phyloP scores from a whole-genome alignment of 2,797 vertebrate species.

The Clarias fuscus region DNA sequence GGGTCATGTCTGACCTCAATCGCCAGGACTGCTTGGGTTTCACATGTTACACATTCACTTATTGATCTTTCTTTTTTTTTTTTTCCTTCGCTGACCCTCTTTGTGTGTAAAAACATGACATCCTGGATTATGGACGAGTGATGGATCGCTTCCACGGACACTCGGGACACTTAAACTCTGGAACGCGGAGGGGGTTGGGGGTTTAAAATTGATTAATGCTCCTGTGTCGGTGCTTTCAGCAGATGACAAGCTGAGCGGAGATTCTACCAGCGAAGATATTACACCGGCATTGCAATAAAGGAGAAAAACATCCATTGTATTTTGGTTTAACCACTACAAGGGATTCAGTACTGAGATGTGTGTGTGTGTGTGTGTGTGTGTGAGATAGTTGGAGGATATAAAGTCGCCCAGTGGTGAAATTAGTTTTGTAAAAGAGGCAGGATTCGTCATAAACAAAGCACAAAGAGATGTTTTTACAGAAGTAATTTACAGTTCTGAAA shows the following conservation, averaged over 20 bases:
- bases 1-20: neutral
- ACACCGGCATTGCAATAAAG: neutral
- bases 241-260: neutral
- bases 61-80: conserved; percentile 3
- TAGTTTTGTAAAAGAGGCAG: neutral
- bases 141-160: conserved; percentile 26
- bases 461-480: neutral
- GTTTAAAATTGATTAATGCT: neutral
- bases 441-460: neutral
- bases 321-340: neutral
- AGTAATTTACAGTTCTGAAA: neutral
- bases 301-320: neutral
- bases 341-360: neutral
- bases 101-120: conserved; percentile 2
- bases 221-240: neutral
- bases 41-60: neutral
- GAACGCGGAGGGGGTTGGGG: neutral
- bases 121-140: conserved; percentile 5
- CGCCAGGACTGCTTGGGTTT: conserved; percentile 3
- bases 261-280: neutral
- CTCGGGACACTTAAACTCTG: neutral
- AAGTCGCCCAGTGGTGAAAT: neutral
- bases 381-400: neutral
- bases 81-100: neutral
- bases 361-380: neutral